Evolutionary conservation across 2,113 vertebrate species (phyloP).

Genomic region (Pholis gunnellus): DNA sequence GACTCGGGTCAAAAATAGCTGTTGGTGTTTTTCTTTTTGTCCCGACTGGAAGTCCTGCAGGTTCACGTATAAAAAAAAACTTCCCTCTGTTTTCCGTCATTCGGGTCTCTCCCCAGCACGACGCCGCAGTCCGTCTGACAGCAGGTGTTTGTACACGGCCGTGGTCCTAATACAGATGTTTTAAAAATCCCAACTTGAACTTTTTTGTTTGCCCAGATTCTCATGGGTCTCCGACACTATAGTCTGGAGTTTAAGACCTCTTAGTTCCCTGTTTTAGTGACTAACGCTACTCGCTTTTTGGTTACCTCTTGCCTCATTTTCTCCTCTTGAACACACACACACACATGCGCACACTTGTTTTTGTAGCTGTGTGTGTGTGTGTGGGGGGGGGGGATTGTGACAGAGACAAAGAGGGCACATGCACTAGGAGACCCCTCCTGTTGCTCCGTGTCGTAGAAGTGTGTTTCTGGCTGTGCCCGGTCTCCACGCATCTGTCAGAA

Average conservation of each 20-base stretch:
- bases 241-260: neutral
- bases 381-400: neutral
- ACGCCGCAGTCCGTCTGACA: conserved; percentile 1
- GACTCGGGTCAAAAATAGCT: conserved; percentile 53
- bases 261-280: neutral
- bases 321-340: conserved; percentile 32
- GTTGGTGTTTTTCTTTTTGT: conserved; percentile 45
- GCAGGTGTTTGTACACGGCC: conserved; percentile 46
- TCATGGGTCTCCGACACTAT: neutral
- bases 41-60: conserved; percentile 57
- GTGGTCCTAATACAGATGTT: conserved; percentile 24
- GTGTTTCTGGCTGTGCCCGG: conserved; percentile 41
- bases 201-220: neutral
- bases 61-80: conserved; percentile 30
- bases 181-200: neutral
- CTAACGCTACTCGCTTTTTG: neutral
- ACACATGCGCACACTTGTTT: conserved; percentile 54
- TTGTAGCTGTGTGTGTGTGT: conserved; percentile 62
- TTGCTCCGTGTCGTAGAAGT: conserved; percentile 38
- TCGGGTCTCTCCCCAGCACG: neutral
- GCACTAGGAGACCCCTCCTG: neutral
- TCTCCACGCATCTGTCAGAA: conserved; percentile 54
- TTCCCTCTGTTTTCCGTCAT: conserved; percentile 43
- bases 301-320: conserved; percentile 40
- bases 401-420: conserved; percentile 6